phyloP scores from a whole-genome alignment of 2,113 vertebrate genomes.

The Cyanoderma ruficeps region DNA sequence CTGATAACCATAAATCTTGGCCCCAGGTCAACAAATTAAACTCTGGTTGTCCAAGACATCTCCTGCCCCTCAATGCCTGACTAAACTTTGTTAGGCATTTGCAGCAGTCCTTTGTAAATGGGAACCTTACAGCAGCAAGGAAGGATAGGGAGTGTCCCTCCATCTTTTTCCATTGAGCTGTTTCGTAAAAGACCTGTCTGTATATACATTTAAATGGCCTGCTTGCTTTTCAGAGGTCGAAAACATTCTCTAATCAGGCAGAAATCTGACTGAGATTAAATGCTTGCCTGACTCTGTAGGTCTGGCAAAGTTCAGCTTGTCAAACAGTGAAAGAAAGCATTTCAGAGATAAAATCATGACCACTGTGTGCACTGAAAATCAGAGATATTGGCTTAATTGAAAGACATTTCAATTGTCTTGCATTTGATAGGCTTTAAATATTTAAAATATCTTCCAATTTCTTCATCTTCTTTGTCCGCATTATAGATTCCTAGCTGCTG shows the following conservation, averaged over 20 bases:
- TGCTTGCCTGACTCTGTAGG: not conserved
- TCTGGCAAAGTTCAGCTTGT: conserved; percentile 16
- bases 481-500: not conserved
- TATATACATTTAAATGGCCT: not conserved
- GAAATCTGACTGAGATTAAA: conserved; percentile 40
- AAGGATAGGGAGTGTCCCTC: not conserved
- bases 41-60: not conserved
- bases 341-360: conserved; percentile 44
- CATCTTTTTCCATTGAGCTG: not conserved
- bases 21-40: not conserved
- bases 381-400: not conserved
- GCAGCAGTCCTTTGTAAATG: not conserved
- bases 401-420: not conserved
- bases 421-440: conserved; percentile 20
- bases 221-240: conserved; percentile 20
- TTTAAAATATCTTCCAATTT: conserved; percentile 1
- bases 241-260: conserved; percentile 31
- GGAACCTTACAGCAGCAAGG: not conserved
- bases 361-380: not conserved
- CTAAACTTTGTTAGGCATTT: not conserved
- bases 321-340: conserved; percentile 1
- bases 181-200: not conserved
- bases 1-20: not conserved
- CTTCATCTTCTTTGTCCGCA: not conserved
- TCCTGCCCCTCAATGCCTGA: not conserved